phyloP scores from a whole-genome alignment of 2,113 vertebrate genomes.

The Excalfactoria chinensis region DNA sequence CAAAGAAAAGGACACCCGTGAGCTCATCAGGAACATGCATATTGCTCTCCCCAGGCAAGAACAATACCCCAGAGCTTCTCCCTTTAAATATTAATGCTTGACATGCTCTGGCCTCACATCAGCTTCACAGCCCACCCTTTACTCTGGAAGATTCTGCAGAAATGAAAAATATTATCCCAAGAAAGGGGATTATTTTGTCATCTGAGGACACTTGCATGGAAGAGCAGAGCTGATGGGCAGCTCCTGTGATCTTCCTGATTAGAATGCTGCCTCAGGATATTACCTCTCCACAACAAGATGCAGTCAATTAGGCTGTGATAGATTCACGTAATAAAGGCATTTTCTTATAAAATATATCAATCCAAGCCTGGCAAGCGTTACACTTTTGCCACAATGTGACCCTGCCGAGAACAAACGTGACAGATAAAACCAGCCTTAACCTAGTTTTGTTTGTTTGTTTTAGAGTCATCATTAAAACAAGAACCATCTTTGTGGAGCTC shows the following conservation, averaged over 20 bases:
- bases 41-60: background rate
- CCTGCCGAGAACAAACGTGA: constrained; percentile 25
- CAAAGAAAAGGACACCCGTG: background rate
- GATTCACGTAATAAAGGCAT: constrained; percentile 39
- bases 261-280: constrained; percentile 52
- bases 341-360: constrained; percentile 39
- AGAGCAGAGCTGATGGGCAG: constrained; percentile 8
- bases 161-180: constrained; percentile 25
- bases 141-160: background rate
- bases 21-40: background rate
- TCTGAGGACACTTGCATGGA: constrained; percentile 13
- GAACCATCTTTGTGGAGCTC: background rate
- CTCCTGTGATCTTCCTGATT: constrained; percentile 41
- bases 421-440: constrained; percentile 30
- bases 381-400: constrained; percentile 32
- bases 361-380: background rate
- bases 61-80: background rate
- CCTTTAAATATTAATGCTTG: background rate
- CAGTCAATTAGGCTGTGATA: constrained; percentile 57
- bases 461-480: background rate
- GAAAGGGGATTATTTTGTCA: constrained; percentile 39
- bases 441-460: background rate
- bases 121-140: background rate
- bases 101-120: background rate
- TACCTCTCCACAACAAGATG: background rate